Evolutionary conservation across 2,888 invertebrate genomes (phyloP), one percentile per base, ranked within the genome.

Genomic region (Pilophorus perplexus): DNA sequence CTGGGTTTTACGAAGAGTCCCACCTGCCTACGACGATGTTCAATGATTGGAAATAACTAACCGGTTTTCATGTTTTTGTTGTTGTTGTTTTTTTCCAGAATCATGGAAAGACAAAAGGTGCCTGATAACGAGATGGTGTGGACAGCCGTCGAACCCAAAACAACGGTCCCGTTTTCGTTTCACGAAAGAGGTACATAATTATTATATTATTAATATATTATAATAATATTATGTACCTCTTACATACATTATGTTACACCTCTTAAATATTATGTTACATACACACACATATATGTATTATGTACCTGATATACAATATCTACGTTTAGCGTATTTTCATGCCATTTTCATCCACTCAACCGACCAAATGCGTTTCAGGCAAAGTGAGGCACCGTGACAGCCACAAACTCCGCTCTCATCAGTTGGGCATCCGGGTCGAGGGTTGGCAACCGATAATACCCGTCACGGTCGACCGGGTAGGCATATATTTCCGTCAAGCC

Each of bases 381-480:
- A 91, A 85, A 79, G 80, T 83, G 68, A 78, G 85, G 40, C 89
- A 86, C 74, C 81, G 83, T 74, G 87, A 89, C 76, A 87, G 89
- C 0, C 90, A 90, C 76, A 84, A 85, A 74, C 81, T 88, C 72
- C 83, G 86, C 73, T 83, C 90, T 74, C 93, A 94, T 80, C 94
- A 95, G 78, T 83, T 99, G 69, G 84, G 88, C 40, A 89, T 97
- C 38, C 84, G 89, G 62, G 88, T 98, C 20, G 90, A 93, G 72
- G 94, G 93, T 59, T 98, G 96, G 94, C 83, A 87, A 71, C 80
- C 84, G 33, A 85, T 93, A 57, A 86, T 88, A 72, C 93, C 97
- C 0, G 89, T 99, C 14, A 91, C 94, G 6, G 91, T 99, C 0
- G 98, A 99, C 78, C 88, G 91, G 77, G 96, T 97, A 20, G 98